Percentiles rank a stretch among this genome's conserved stretches.
Evolutionary conservation across 2,888 invertebrate genomes (phyloP).

Genomic region (Orchesella flavescens): DNA sequence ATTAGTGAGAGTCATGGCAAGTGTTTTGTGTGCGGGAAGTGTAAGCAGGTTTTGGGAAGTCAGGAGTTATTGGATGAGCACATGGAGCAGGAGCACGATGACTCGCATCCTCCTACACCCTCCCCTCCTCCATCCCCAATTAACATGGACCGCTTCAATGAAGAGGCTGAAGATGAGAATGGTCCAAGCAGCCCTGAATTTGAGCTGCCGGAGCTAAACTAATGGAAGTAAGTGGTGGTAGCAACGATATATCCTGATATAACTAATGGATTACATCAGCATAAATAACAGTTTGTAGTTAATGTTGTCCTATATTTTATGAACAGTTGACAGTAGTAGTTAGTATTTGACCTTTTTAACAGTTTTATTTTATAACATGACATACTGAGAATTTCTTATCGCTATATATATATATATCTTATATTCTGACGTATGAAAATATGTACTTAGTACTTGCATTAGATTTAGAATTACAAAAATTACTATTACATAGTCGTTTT

Average conservation of each 20-base stretch:
- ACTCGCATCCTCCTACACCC: background rate
- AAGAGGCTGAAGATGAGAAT: constrained; percentile 20
- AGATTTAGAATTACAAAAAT: no score
- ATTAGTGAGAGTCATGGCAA: constrained; percentile 9
- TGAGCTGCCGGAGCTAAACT: constrained; percentile 46
- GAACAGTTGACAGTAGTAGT: no score
- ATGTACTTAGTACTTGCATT: no score
- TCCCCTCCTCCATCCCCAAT: constrained; percentile 29
- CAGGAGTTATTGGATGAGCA: constrained; percentile 13
- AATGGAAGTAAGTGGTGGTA: background rate
- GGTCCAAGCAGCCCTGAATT: constrained; percentile 41
- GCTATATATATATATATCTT: no score
- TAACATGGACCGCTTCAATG: background rate
- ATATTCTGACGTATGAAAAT: no score
- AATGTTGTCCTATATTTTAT: no score
- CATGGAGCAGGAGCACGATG: constrained; percentile 32
- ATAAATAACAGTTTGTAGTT: background rate
- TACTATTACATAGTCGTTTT: no score
- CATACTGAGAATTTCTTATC: no score
- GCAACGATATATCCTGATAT: background rate
- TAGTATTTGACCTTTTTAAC: no score
- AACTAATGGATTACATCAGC: background rate
- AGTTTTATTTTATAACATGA: no score
- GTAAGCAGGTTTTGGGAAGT: constrained; percentile 1
- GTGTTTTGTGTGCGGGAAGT: constrained; percentile 7